Evolutionary conservation across 2,888 invertebrate genomes (phyloP), one percentile per base, ranked within the genome.

Genomic region (Hydrotaea cyrtoneurina): DNA sequence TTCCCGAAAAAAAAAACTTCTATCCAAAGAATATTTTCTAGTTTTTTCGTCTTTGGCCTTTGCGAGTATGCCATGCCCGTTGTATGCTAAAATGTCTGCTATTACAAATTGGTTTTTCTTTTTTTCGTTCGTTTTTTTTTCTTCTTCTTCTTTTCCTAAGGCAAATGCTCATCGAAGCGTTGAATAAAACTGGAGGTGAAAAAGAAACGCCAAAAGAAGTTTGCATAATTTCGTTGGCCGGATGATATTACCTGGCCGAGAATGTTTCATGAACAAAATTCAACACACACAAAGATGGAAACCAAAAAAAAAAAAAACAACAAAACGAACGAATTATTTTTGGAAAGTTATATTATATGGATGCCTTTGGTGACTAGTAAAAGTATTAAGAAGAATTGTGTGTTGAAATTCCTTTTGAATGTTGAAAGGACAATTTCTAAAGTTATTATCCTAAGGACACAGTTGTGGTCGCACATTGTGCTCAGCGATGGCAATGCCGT

Each of bases 221-320:
- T 83, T 80, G 75, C 80, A 83, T 75, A 78, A 80, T 83, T 62
- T 75, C 43, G 36, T 80, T 80, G 62, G 62, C 62, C 46, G 73
- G 74, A 43, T 83, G 69, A 71, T 80, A 78, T 80, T 83, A 78
- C 77, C 74, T 78, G 78, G 55, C 36, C 57, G 57, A 69, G 69
- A 50, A 71, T 57, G 69, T 31, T 31, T 2, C 31, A 55, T 78
- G 55, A 1, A 59, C 17, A 26, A 59, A 59, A 59, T 13, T 59
- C 26, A 23, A n/a, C n/a, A n/a, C n/a, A n/a, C n/a, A n/a, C n/a
- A n/a, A n/a, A n/a, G n/a, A n/a, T n/a, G n/a, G n/a, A n/a, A n/a
- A n/a, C n/a, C 11, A 43, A 13, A 13, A 43, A 5, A 36, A 43
- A 43, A 1, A 50, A 62, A 62, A 23, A 31, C 7, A 15, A 62